Evolutionary conservation across 2,113 vertebrate species (phyloP).

Genomic region (Plectropomus leopardus): DNA sequence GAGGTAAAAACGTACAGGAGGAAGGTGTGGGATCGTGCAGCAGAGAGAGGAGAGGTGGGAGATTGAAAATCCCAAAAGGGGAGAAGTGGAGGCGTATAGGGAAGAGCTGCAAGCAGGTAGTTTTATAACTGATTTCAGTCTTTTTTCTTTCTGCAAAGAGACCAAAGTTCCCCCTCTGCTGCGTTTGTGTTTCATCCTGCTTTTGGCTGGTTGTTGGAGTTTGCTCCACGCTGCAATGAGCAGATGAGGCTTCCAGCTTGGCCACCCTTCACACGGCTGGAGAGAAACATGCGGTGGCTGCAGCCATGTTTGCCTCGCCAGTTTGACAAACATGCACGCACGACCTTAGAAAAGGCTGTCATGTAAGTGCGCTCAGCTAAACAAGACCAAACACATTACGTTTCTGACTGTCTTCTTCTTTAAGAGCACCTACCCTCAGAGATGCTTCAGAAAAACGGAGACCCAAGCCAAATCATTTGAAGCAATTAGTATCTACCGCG

Average conservation of each 20-base stretch:
- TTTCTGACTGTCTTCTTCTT: background rate
- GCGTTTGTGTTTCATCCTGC: background rate
- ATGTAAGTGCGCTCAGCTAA: background rate
- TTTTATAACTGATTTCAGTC: background rate
- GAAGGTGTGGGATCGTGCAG: conserved; percentile 3
- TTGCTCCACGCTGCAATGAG: conserved; percentile 5
- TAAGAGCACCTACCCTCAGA: background rate
- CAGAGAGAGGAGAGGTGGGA: conserved; percentile 6
- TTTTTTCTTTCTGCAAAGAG: conserved; percentile 21
- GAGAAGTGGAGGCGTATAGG: background rate
- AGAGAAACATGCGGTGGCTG: background rate
- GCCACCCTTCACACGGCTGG: background rate
- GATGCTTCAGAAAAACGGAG: background rate
- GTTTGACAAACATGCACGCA: conserved; percentile 14
- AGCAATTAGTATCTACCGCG: conserved; percentile 35
- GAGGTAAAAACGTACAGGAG: conserved; percentile 9
- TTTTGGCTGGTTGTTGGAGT: conserved; percentile 1
- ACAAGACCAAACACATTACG: background rate
- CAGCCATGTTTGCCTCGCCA: background rate
- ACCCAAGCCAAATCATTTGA: conserved; percentile 34
- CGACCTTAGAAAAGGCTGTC: background rate
- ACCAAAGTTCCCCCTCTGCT: background rate
- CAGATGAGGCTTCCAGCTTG: conserved; percentile 15
- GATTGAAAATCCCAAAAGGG: conserved; percentile 30
- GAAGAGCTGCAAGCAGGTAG: conserved; percentile 8